Percentiles rank a stretch among this genome's conserved stretches.
These are phyloP conservation scores for Nannobrachium achirus DNA, from an alignment of 2,113 vertebrate species.

Conservation along the genomic window DNA sequence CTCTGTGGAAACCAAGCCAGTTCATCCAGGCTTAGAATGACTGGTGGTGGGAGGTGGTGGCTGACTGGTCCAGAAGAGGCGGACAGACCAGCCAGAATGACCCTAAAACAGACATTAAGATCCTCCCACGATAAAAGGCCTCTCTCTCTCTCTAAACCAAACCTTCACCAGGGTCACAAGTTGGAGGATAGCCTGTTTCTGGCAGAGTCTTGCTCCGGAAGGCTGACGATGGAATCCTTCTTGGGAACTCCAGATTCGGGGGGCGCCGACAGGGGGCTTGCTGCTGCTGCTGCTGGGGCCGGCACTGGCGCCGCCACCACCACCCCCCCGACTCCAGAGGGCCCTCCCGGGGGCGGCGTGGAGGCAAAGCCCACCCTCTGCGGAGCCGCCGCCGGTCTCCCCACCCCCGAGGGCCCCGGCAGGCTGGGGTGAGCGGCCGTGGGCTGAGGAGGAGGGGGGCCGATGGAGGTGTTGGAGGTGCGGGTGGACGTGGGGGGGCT, in stretches of 20 bases:
- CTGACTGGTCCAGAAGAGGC: conserved; percentile 61
- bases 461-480: conserved; percentile 84
- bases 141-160: conserved; percentile 54
- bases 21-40: conserved; percentile 57
- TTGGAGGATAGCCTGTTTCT: conserved; percentile 95
- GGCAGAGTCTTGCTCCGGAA: conserved; percentile 89
- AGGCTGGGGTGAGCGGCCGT: conserved; percentile 63
- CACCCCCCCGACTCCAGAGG: conserved; percentile 62
- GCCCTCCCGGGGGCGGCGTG: conserved; percentile 66
- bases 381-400: conserved; percentile 69
- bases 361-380: conserved; percentile 78
- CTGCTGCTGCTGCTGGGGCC: conserved; percentile 66
- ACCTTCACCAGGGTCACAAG: conserved; percentile 89
- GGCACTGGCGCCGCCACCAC: too few relatives aligned
- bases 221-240: conserved; percentile 87
- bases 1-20: conserved; percentile 61
- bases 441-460: conserved; percentile 39
- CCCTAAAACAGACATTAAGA: conserved; percentile 64
- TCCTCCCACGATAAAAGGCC: conserved; percentile 73
- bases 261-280: conserved; percentile 61
- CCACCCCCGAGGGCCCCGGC: conserved; percentile 73
- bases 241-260: conserved; percentile 82
- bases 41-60: conserved; percentile 52
- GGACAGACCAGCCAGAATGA: conserved; percentile 65
- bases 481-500: conserved; percentile 81